Evolutionary conservation across 2,797 vertebrate genomes (phyloP), one percentile per base, ranked within the genome.

Genomic region (Sus cebifrons): DNA sequence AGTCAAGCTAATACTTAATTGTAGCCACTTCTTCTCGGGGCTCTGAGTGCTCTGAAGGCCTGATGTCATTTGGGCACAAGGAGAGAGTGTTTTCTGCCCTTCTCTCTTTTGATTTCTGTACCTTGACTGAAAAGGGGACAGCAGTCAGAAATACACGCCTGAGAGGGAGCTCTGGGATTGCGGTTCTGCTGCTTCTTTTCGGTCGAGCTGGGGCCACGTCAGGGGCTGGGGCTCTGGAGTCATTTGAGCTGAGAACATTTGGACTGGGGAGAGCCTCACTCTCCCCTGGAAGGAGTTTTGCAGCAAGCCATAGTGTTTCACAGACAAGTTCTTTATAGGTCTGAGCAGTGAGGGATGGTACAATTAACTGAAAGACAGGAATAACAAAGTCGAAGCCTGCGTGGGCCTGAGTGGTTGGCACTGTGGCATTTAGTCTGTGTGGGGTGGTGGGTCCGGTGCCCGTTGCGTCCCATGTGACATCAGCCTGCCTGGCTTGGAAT

Each of bases 1-100:
- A 91, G 65, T 86, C 14, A 86, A 78, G 79, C 62, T 81, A 67
- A 58, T 74, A 60, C 79, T 94, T 91, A 93, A 95, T 95, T 91
- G 54, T 82, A 94, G 67, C 62, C 73, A 52, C 79, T 93, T 58
- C 82, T 56, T 86, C 60, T 60, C 64, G 73, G 64, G 81, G 54
- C n/a, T 82, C 56, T 54, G 32, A 40, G 52, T 36, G 62, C 18
- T 85, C 70, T 94, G 49, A 91, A 82, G 89, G 32, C 15, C 27
- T 60, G 20, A 68, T 81, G 65, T 85, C 49, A 81, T 81, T 83
- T 60, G 70, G 49, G 16, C 44, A 36, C 60, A 58, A 67, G 73
- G 40, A 16, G 36, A 90, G 64, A 93, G 44, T 13, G 4, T 74
- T 91, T 87, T 49, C 75, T 81, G 52, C 18, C n/a, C 44, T 92